Conservation (phyloP, 2,113 vertebrate genomes). For the Erythrocebus patas region DNA sequence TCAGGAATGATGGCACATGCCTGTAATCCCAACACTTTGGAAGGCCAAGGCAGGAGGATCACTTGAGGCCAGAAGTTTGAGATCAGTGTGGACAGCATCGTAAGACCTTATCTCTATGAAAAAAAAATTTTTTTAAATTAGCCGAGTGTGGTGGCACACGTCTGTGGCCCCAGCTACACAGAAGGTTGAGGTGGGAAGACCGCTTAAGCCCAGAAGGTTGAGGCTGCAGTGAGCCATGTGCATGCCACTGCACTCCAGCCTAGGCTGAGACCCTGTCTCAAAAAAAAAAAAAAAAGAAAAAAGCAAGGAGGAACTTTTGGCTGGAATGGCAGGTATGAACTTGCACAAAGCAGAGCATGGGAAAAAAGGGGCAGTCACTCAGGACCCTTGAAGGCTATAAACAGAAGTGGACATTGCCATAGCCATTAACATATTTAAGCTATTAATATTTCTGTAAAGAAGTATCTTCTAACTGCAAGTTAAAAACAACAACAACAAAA, state of each 20-base stretch:
- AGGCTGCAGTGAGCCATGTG: neutral
- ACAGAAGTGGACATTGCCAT: neutral
- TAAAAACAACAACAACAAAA: neutral
- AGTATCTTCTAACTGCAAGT: neutral
- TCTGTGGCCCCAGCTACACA: neutral
- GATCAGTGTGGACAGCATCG: neutral
- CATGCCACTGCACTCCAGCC: neutral
- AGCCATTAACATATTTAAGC: neutral
- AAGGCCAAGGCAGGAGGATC: neutral
- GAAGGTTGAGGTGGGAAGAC: neutral
- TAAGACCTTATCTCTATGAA: neutral
- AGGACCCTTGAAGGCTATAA: neutral
- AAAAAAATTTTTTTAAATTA: neutral
- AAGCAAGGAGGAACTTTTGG: neutral
- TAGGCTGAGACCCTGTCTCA: neutral
- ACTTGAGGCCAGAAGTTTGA: neutral
- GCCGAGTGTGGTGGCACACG: neutral
- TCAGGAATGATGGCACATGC: neutral
- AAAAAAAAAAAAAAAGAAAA: neutral
- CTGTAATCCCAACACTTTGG: neutral
- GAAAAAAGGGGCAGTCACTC: neutral
- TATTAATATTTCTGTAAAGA: neutral
- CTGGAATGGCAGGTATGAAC: neutral
- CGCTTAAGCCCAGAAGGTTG: neutral
- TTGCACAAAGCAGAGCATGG: neutral